A percentile compares a stretch with the other conserved stretches of the same genome.
Conservation (phyloP, 2,113 vertebrate species). For the Callaeas wilsoni region DNA sequence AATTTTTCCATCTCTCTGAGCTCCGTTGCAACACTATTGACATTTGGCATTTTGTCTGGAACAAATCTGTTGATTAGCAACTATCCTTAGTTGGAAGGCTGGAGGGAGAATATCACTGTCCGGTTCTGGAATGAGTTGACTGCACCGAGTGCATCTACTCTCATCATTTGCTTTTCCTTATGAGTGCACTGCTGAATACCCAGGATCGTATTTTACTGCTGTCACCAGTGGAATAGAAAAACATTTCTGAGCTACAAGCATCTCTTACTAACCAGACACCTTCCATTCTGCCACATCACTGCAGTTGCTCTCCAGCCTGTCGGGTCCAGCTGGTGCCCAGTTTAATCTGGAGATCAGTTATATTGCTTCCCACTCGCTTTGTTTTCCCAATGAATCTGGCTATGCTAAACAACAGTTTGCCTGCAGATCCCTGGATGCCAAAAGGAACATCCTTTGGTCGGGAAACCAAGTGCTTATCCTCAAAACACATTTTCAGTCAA, state of each 20-base stretch:
- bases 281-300: background rate
- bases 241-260: background rate
- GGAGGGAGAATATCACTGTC: background rate
- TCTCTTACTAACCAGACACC: background rate
- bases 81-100: conserved; percentile 4
- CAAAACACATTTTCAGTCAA: background rate
- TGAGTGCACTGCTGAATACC: background rate
- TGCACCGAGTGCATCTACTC: background rate
- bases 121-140: background rate
- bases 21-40: background rate
- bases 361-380: background rate
- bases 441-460: background rate
- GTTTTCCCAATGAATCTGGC: background rate
- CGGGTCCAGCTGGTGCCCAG: background rate
- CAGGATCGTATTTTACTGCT: background rate
- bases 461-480: background rate
- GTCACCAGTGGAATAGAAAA: background rate
- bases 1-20: conserved; percentile 8
- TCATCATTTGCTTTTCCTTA: background rate
- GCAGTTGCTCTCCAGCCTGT: background rate
- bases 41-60: conserved; percentile 63
- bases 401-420: background rate
- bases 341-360: background rate
- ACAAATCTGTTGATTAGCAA: conserved; percentile 14
- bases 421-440: background rate